Conservation (phyloP, 2,797 vertebrate species). For the Paramormyrops hopkinsi region DNA sequence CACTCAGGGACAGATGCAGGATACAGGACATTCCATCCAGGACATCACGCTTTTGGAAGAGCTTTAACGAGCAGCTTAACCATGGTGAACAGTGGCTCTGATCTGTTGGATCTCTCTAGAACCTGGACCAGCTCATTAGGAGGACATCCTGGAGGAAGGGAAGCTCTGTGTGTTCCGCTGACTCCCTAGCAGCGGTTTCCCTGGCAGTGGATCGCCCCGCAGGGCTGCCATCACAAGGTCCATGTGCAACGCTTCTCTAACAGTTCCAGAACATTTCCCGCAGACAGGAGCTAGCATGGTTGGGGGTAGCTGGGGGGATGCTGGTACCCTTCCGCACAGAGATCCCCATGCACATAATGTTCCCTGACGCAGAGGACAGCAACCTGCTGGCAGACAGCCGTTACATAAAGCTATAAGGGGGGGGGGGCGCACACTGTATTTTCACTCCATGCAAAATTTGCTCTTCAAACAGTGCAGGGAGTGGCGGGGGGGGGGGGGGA, state of each 20-base stretch:
- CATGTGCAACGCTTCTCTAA: neutral
- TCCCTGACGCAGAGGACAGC: neutral
- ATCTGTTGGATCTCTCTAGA: neutral
- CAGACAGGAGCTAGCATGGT: neutral
- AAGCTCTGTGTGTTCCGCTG: neutral
- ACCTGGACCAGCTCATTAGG: neutral
- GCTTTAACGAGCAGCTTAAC: neutral
- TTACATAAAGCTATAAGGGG: neutral
- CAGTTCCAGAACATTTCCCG: slow-evolving; percentile 4
- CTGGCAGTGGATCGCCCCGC: neutral
- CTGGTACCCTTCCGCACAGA: neutral
- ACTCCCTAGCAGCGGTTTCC: neutral
- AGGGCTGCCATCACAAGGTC: neutral
- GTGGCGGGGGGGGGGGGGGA: neutral
- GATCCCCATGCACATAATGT: neutral
- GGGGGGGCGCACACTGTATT: neutral
- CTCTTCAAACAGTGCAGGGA: neutral
- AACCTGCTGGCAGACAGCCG: neutral
- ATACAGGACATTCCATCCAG: neutral
- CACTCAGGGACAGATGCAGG: neutral
- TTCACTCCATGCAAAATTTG: neutral
- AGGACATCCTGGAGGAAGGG: neutral
- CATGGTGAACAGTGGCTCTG: neutral
- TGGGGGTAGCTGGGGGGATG: neutral
- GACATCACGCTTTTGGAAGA: neutral